phyloP scores from a whole-genome alignment of 2,113 vertebrate genomes.

The Mesoclemmys tuberculata region DNA sequence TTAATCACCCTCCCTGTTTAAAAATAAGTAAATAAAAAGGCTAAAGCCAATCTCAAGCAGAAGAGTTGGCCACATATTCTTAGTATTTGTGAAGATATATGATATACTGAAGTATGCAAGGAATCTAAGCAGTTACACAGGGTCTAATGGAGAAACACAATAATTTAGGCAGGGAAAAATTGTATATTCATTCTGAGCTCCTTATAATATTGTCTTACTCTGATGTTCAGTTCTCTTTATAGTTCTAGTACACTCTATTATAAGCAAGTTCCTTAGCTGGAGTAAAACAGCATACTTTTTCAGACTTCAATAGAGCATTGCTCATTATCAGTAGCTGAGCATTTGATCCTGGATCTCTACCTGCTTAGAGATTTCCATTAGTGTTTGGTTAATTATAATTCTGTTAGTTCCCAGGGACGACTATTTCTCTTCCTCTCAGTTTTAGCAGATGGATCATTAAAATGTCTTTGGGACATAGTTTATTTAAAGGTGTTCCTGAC shows the following conservation, averaged over 20 bases:
- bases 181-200: background rate
- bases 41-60: background rate
- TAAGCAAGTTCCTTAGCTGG: background rate
- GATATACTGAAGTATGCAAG: background rate
- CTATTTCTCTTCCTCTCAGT: background rate
- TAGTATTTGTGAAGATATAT: background rate
- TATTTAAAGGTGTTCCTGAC: conserved; percentile 64
- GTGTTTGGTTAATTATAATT: background rate
- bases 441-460: conserved; percentile 63
- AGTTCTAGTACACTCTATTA: background rate
- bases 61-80: background rate
- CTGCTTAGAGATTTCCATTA: conserved; percentile 19
- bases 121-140: background rate
- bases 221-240: background rate
- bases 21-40: background rate
- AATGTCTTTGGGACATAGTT: conserved; percentile 56
- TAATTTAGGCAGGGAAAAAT: background rate
- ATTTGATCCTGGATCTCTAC: background rate
- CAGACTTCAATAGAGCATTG: conserved; percentile 12
- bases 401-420: background rate
- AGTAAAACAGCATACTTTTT: conserved; percentile 6
- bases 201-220: fast-evolving
- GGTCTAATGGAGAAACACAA: fast-evolving
- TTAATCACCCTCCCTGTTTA: background rate
- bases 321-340: background rate